Percentiles rank a stretch among this genome's conserved stretches.
phyloP scores from a whole-genome alignment of 2,797 vertebrate species.

The Hemitrygon akajei region DNA sequence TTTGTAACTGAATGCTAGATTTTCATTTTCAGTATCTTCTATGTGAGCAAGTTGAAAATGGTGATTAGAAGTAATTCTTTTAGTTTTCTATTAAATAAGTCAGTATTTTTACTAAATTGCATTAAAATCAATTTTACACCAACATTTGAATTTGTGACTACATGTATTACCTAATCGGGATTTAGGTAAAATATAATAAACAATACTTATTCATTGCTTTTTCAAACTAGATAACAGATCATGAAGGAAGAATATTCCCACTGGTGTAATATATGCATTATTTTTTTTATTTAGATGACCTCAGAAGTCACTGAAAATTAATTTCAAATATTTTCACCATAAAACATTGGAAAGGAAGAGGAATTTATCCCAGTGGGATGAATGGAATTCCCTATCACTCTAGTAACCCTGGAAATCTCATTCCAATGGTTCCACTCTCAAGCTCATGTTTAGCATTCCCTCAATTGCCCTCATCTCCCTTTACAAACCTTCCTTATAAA shows the following conservation, averaged over 20 bases:
- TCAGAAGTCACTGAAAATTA: not conserved
- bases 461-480: not conserved
- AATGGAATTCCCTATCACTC: not conserved
- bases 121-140: not conserved
- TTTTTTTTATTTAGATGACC: not conserved
- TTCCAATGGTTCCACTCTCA: not conserved
- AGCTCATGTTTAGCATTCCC: not conserved
- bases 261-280: constrained; percentile 8
- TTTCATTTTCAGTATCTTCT: not conserved
- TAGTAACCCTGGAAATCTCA: not conserved
- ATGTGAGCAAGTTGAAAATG: not conserved
- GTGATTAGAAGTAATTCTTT: not conserved
- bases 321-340: constrained; percentile 20
- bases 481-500: not conserved
- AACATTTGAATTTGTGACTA: not conserved
- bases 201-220: not conserved
- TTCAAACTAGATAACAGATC: not conserved
- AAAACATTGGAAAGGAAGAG: not conserved
- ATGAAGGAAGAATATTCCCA: not conserved
- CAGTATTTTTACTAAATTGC: not conserved
- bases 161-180: not conserved
- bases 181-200: not conserved
- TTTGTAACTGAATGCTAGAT: not conserved
- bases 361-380: not conserved
- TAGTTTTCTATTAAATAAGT: not conserved